Evolutionary conservation across 2,113 vertebrate genomes (phyloP), one percentile per base, ranked within the genome.

Genomic region (Crotalus horridus): DNA sequence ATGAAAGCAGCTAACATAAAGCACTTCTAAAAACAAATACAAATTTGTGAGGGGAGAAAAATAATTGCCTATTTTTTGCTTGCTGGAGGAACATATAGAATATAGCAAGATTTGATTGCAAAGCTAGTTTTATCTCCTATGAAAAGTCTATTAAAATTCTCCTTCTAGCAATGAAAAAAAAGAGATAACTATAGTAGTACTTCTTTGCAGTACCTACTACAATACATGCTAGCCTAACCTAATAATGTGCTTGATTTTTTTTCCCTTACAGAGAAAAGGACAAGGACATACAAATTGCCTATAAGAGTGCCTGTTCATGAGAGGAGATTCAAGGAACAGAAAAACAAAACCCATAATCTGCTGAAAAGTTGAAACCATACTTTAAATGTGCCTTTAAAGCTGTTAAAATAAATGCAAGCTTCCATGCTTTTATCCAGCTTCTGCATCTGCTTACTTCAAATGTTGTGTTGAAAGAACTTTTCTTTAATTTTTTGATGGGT

Each of bases 261-360:
- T 86, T 69, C 56, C 54, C 29, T 93, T 93, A 51, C 56, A 93
- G 92, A 64, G 89, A 93, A 4, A 13, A 54, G 39, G 29, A 87
- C 1, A 21, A 21, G 23, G 3, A 86, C 54, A 39, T 90, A 29
- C n/a, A 90, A 64, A 90, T 93, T 55, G 46, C 89, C 56, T 54
- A 61, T 53, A 90, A 55, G n/a, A 26, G 29, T 29, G 2, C 92
- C 12, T 93, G 92, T 39, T 54, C 55, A 33, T 85, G 74, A 93
- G 92, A 33, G 23, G 4, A 53, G 29, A 55, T 61, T 85, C 23
- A 54, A 90, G 56, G 48, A 90, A 81, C 17, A 43, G 74, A 81
- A 64, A 58, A 87, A 55, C 29, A 9, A 93, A 8, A 43, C 23
- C 4, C 48, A 33, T 54, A 53, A 15, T 48, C 89, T 43, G 48